phyloP scores from a whole-genome alignment of 2,888 invertebrate genomes.

The Leptinotarsa juncta region DNA sequence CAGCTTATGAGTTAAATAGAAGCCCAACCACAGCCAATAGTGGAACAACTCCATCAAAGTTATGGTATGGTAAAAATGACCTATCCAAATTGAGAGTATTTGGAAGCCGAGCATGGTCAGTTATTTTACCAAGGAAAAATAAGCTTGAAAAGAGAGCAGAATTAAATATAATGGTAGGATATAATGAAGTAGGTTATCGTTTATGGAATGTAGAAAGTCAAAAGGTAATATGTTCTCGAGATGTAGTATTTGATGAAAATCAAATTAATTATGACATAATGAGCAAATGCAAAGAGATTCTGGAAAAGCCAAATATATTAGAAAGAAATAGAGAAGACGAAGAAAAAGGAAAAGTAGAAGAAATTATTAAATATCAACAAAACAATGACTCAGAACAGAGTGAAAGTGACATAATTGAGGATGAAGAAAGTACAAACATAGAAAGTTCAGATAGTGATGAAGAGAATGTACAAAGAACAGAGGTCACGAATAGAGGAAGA shows the following conservation, averaged over 20 bases:
- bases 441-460: conserved; percentile 15
- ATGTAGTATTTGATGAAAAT: conserved; percentile 49
- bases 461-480: conserved; percentile 19
- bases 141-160: conserved; percentile 47
- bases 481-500: conserved; percentile 27
- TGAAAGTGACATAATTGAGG: conserved; percentile 18
- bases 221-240: conserved; percentile 43
- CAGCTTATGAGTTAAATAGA: conserved; percentile 48
- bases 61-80: conserved; percentile 46
- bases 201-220: conserved; percentile 43
- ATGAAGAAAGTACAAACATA: background rate
- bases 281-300: conserved; percentile 10
- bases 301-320: background rate
- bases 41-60: conserved; percentile 38
- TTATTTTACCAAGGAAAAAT: conserved; percentile 42
- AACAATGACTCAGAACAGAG: background rate
- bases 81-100: conserved; percentile 47
- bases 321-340: conserved; percentile 25
- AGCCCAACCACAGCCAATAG: conserved; percentile 40
- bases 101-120: conserved; percentile 47
- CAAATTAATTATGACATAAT: conserved; percentile 37
- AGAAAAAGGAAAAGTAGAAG: conserved; percentile 21
- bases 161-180: conserved; percentile 42
- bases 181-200: conserved; percentile 45
- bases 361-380: background rate